Evolutionary conservation across 2,797 vertebrate species (phyloP), one percentile per base, ranked within the genome.

Genomic region (Nannoperca obscura): DNA sequence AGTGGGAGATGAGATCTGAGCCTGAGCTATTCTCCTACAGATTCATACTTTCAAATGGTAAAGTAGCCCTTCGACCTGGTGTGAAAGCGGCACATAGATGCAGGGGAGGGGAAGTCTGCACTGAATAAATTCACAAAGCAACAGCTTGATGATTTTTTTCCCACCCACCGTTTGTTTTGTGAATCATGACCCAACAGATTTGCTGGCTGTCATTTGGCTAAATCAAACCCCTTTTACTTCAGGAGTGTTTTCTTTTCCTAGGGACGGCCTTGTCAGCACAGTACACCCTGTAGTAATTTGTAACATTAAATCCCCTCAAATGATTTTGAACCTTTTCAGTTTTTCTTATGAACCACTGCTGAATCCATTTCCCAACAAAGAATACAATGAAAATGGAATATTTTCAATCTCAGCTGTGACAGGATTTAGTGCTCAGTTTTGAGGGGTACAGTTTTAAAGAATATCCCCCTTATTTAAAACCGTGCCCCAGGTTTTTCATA

Each of bases 1-100:
- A 64, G 50, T 17, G 60, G 27, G 61, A 72, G 64, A 86, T 66
- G 68, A 75, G 62, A 77, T 76, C 8, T 10, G 30, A 58, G 64
- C 77, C 71, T 0, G 4, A 8, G 69, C 42, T 17, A 2, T 13
- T 47, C 77, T 40, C 15, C 15, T 53, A 52, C 69, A 67, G 19
- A 82, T 60, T 78, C 53, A 62, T 50, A 22, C 30, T 76, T 74
- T 81, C 46, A 76, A 47, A 78, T 15, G 19, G 44, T 22, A 24
- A 67, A 13, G 54, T 7, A n/a, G 44, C 52, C 68, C 66, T 81
- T 59, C 3, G 6, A 70, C 30, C 59, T 67, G 0, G 0, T 46
- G 27, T 44, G 80, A 55, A 38, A 54, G 54, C 0, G 9, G 36
- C 34, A 32, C 15, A 50, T 0, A 14, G 20, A 59, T 22, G 22